These are phyloP conservation scores for Antechinus stuartii DNA, from an alignment of 2,113 vertebrate genomes.

Conservation along the genomic window DNA sequence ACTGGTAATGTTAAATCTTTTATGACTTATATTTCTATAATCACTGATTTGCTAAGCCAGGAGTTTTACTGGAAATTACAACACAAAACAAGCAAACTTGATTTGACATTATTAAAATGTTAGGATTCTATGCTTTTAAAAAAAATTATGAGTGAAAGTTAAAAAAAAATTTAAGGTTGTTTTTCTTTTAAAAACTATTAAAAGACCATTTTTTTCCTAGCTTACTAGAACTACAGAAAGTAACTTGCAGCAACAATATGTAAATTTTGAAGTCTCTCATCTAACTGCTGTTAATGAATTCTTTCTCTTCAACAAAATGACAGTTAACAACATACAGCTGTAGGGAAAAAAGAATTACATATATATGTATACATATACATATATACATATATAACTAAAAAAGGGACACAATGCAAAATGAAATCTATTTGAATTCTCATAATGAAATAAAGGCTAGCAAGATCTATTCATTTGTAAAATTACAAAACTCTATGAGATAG, in stretches of 20 bases:
- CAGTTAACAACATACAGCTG: neutral
- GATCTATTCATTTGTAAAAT: neutral
- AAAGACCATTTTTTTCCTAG: constrained; percentile 34
- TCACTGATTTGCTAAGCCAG: neutral
- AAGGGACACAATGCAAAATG: neutral
- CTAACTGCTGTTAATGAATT: neutral
- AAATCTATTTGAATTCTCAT: constrained; percentile 6
- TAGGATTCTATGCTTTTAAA: neutral
- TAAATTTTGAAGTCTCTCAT: constrained; percentile 25
- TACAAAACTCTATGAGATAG: neutral
- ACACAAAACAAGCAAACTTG: constrained; percentile 2
- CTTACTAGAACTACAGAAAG: constrained; percentile 10
- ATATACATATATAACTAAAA: constrained; percentile 24
- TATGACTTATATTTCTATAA: neutral
- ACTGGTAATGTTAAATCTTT: constrained; percentile 23
- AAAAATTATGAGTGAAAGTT: neutral
- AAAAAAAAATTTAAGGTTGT: neutral
- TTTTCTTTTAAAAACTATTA: neutral
- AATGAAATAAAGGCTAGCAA: neutral
- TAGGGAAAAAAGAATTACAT: neutral
- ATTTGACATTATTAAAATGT: constrained; percentile 39
- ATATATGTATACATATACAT: neutral
- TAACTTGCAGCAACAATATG: constrained; percentile 7
- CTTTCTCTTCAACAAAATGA: constrained; percentile 39
- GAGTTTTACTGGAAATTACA: constrained; percentile 18